Base-by-base conservation (phyloP, 2,888 invertebrate species). In the Pyrochroa serraticornis region DNA sequence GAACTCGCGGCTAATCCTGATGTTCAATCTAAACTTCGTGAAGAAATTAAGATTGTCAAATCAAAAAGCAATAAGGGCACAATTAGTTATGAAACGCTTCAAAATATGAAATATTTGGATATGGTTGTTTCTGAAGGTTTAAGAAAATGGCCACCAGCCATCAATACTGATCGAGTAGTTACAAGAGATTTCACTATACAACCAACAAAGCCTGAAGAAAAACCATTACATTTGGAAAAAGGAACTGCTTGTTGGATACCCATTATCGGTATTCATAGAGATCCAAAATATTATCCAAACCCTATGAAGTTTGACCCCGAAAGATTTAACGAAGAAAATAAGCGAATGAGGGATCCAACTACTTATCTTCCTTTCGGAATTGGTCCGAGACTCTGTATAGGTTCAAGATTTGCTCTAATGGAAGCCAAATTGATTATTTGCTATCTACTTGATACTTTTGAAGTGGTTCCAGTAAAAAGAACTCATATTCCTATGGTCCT, bases 381-480 rank as follows among this genome's bases (percentile, higher is more conserved):
- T n/a, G n/a, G n/a, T n/a, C 83, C 83, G 0, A 76, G 83, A 56
- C 79, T 72, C 62, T 84, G 83, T 62, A 79, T 83, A 46, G 83
- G 82, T 10, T 71, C 69, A 6, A 54, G 74, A 56, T 73, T 72
- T 60, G 72, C 72, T 10, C 43, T 72, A 6, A 38, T 71, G 52
- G 72, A 71, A 61, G 37, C 58, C 0, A 74, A 74, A 62, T 54
- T 61, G 6, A 31, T 71, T 3, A 57, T 66, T 33, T 64, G 65
- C 39, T 55, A 71, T 34, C 14, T 73, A 7, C 37, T 74, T 9
- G 30, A 52, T 0, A 69, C 67, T 43, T 74, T 70, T 45, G 60
- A 62, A 33, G 48, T 72, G 33, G 62, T 58, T 33, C 53, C 62
- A 1, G 58, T 51, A 35, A 62, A 68, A 8, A 72, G 72, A 48